Evolutionary conservation across 2,888 invertebrate species (phyloP).

Genomic region (Apamea sordens): DNA sequence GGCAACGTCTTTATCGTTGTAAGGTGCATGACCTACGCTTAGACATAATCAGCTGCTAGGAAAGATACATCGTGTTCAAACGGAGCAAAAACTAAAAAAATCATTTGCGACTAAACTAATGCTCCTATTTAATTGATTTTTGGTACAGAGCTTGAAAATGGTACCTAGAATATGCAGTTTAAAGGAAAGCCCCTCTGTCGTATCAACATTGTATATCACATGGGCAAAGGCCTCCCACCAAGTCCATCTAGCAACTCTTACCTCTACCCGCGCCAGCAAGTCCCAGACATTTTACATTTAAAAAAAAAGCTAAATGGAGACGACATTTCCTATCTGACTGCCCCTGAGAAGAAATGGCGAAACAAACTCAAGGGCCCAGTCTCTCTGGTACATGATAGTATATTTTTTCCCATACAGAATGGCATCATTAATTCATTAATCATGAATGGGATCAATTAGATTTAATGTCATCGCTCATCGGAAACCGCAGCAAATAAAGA

Average conservation of each 20-base stretch:
- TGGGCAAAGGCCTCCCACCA: background rate
- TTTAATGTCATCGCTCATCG: conserved; percentile 17
- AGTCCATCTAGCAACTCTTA: background rate
- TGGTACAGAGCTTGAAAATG: too few relatives aligned
- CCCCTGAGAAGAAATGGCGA: background rate
- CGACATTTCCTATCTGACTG: background rate
- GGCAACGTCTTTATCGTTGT: too few relatives aligned
- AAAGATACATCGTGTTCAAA: too few relatives aligned
- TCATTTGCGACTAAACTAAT: too few relatives aligned
- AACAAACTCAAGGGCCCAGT: background rate
- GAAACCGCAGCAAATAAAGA: conserved; percentile 38
- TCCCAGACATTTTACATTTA: background rate
- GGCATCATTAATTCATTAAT: background rate
- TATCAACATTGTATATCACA: too few relatives aligned
- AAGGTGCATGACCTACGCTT: too few relatives aligned
- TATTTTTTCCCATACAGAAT: background rate
- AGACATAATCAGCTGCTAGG: too few relatives aligned
- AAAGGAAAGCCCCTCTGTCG: too few relatives aligned
- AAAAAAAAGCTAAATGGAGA: background rate
- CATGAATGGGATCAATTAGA: conserved; percentile 12
- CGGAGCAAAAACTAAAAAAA: too few relatives aligned
- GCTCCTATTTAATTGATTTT: too few relatives aligned
- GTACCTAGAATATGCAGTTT: too few relatives aligned
- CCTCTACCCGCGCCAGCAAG: background rate
- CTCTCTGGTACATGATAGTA: background rate